phyloP scores from a whole-genome alignment of 2,113 vertebrate genomes.

The Sebastes schlegelii region DNA sequence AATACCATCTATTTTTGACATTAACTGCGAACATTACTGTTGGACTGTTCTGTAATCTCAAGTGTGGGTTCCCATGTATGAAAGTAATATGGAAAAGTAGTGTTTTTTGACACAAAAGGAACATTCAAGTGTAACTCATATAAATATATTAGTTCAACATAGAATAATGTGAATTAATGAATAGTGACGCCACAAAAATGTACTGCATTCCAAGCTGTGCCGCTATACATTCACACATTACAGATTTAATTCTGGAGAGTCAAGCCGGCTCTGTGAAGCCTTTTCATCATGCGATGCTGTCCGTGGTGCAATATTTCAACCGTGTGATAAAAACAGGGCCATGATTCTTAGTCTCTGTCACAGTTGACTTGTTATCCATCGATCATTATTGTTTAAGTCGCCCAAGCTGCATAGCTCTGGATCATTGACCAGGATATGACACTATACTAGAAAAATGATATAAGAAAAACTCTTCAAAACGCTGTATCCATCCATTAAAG shows the following conservation, averaged over 20 bases:
- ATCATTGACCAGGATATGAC: not conserved
- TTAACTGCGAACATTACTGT: not conserved
- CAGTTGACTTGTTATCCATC: not conserved
- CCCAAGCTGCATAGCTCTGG: no score
- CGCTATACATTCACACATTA: not conserved
- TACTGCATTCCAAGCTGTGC: not conserved
- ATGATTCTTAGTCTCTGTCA: not conserved
- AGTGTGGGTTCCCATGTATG: not conserved
- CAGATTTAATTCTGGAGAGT: not conserved
- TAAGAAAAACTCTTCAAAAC: no score
- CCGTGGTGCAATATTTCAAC: not conserved
- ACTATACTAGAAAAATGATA: no score
- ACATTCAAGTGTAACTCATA: not conserved
- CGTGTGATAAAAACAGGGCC: not conserved
- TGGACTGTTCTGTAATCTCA: not conserved
- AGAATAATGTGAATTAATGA: not conserved
- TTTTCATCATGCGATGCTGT: not conserved
- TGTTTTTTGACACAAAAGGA: not conserved
- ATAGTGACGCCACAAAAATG: not conserved
- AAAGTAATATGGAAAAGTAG: not conserved
- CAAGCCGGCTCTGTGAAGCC: not conserved
- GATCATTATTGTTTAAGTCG: not conserved
- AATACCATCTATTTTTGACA: slow-evolving; percentile 15
- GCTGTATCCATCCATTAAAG: not conserved
- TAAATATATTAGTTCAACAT: not conserved